These are phyloP conservation scores for Lordiphosa mommai DNA, from an alignment of 1,140 invertebrate species.

Conservation along the genomic window DNA sequence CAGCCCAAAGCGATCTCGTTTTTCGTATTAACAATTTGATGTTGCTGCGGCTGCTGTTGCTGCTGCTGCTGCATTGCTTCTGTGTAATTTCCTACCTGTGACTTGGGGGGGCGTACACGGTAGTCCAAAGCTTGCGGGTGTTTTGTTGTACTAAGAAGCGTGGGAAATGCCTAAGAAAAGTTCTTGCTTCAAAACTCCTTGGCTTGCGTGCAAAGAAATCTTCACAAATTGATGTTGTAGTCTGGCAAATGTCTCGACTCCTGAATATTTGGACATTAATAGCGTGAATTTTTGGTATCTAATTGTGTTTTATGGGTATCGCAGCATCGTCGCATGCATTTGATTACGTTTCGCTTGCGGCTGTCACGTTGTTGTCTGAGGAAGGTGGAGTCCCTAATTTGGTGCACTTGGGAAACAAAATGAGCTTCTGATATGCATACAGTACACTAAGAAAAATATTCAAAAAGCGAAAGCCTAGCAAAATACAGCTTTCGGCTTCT, in stretches of 20 bases:
- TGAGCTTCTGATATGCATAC: constrained; percentile 11
- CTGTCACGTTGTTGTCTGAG: constrained; percentile 50
- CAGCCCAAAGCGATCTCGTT: constrained; percentile 60
- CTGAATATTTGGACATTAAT: constrained; percentile 52
- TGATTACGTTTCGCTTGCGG: constrained; percentile 55
- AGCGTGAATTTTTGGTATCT: constrained; percentile 43
- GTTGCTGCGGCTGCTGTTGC: neutral
- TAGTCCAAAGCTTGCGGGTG: constrained; percentile 42
- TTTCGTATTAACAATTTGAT: constrained; percentile 52
- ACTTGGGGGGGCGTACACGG: constrained; percentile 23
- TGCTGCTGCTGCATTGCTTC: constrained; percentile 24
- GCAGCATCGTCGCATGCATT: constrained; percentile 42
- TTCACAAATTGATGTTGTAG: constrained; percentile 16
- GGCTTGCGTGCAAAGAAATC: constrained; percentile 44
- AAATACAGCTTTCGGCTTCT: too few relatives aligned
- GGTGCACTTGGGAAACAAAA: constrained; percentile 5
- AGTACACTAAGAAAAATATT: too few relatives aligned
- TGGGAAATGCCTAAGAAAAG: constrained; percentile 51
- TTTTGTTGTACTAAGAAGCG: constrained; percentile 42
- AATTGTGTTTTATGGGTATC: constrained; percentile 36
- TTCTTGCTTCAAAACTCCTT: neutral
- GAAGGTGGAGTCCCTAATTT: constrained; percentile 22
- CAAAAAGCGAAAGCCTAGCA: too few relatives aligned
- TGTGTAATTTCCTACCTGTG: constrained; percentile 41
- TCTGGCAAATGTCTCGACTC: constrained; percentile 20